Conservation (phyloP, 2,113 vertebrate species). For the Tylochromis polylepis region DNA sequence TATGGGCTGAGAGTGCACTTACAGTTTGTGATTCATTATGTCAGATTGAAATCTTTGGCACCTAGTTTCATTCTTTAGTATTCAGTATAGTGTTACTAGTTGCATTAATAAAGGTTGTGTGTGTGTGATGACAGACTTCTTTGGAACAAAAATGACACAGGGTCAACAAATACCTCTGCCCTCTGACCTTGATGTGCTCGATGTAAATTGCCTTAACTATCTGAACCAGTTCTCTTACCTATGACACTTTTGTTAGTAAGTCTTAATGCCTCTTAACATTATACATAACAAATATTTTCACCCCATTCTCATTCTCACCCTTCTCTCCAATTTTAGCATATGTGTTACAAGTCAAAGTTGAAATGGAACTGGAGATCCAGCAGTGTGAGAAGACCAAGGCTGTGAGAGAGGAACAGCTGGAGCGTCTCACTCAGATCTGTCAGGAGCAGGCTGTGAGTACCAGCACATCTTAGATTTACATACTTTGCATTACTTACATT, state of each 20-base stretch:
- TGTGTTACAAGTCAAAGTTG: constrained; percentile 92
- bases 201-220: background rate
- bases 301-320: background rate
- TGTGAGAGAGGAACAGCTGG: constrained; percentile 94
- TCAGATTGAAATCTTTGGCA: background rate
- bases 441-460: constrained; percentile 95
- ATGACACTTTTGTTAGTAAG: background rate
- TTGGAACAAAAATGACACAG: background rate
- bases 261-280: background rate
- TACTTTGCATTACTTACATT: background rate
- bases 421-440: constrained; percentile 97
- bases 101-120: background rate
- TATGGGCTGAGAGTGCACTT: background rate
- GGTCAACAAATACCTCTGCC: background rate
- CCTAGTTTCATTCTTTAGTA: background rate
- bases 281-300: background rate
- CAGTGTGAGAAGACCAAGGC: constrained; percentile 96
- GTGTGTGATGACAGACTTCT: background rate
- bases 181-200: background rate
- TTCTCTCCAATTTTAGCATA: constrained; percentile 73
- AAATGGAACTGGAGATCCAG: constrained; percentile 96
- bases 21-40: background rate
- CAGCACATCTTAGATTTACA: background rate
- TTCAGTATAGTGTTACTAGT: background rate
- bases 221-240: background rate